Base-by-base conservation (phyloP, 2,888 invertebrate species). In the Megastigmus dorsalis region DNA sequence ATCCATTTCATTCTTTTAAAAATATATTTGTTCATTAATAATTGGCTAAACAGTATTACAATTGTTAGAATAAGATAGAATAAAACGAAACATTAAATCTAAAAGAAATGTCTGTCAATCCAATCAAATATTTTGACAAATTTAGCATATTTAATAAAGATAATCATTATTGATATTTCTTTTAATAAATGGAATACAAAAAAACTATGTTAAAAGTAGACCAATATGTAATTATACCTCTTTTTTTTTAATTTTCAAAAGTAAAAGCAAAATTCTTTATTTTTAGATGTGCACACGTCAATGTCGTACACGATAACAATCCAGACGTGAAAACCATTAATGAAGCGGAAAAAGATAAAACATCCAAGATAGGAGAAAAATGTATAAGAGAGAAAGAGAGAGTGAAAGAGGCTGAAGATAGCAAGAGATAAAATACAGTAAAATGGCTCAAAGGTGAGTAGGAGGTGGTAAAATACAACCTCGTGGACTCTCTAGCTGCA, bases 311-410 rank as follows among this genome's bases (percentile, higher is more conserved):
- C 10, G 15, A 59, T 69, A 59, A 48, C 20, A 69, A 70, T 55
- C 26, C 60, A 74, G 50, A 57, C 45, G 30, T 63, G 52, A 74
- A 70, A 71, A 62, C 4, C 66, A 70, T 62, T 55, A 55, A 76
- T 60, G 62, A 70, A 74, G 67, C 54, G 55, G 41, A 68, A 72
- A 54, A 72, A 65, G 55, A 30, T 54, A 70, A 71, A 72, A 36
- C 48, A 59, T 23, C 30, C 26, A 41, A 30, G 48, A 63, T 54
- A 55, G 26, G 10, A 48, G 18, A 55, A 63, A 63, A 57, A 62
- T 7, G 41, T 52, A 28, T 15, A n/a, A 15, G n/a, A 20, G 10
- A 30, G 41, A 54, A 7, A 28, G 20, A 41, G 18, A 52, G 13
- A 65, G n/a, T 52, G 0, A 52, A 30, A 43, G 28, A 59, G 3